Evolutionary conservation across 2,888 invertebrate species (phyloP), one percentile per base, ranked within the genome.

Genomic region (Cremastinae sp.): DNA sequence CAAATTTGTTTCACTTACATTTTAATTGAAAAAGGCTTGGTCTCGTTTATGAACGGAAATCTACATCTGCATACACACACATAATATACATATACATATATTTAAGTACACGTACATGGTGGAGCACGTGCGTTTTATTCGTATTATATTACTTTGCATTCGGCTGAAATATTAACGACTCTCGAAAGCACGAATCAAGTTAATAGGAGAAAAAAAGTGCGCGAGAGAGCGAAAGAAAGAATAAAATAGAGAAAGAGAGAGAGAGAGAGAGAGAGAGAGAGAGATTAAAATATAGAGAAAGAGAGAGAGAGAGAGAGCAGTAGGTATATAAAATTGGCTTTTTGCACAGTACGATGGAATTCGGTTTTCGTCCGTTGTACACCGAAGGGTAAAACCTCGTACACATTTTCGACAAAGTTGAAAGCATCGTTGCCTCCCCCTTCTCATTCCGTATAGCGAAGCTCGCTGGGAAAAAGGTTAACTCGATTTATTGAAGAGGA

Each of bases 401-500:
- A 47, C 62, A 51, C 58, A 64, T 65, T 72, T 65, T 72, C 65
- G 58, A 65, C 65, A 51, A 65, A 58, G 65, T 72, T 72, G 37
- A 72, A 65, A 51, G 51, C 9, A 45, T 22, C 12, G 8, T 20
- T 53, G 7, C 14, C 41, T 51, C 20, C 47, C 20, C 14, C 9
- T 53, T 41, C 22, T 41, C 35, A 4, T 53, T 18, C 22, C 39
- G 22, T 12, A 45, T 22, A 7, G 35, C 9, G 41, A 16, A 8
- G 39, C 51, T 1, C 47, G 9, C 28, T 55, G 12, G 9, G 28
- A 20, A 62, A 68, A 49, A 70, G 61, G 64, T 73, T 73, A 58
- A 69, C 76, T 76, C 73, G 73, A 76, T 73, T 76, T 69, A 70
- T 70, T 39, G 65, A 64, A 77, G 66, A 59, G 74, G 41, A 65